Evolutionary conservation across 2,888 invertebrate species (phyloP), one percentile per base, ranked within the genome.

Genomic region (Xiphydria camelus): DNA sequence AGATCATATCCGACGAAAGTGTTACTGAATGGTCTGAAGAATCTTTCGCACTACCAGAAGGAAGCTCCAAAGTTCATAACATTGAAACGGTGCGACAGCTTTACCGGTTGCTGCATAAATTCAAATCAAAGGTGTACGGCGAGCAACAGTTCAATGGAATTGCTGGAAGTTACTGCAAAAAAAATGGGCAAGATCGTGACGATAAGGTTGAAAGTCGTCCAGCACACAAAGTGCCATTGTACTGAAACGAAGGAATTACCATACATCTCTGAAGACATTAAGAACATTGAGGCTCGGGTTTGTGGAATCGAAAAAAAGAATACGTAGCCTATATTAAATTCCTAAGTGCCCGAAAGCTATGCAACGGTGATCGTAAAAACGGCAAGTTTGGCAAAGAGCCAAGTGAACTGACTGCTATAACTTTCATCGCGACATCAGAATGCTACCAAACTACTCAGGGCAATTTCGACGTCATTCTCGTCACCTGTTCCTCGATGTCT

Each of bases 21-120:
- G 19, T 17, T 68, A 23, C 46, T 64, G 49, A 49, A 56, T 14
- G 41, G 21, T 6, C 4, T 37, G 1, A 25, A 53, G 2, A 32
- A 46, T 10, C 49, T 53, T 37, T 18, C 53, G 0, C 52, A 48
- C 0, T 55, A 60, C n/a, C 51, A 40, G n/a, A 45, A 48, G 1
- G 48, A 51, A 19, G 50, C 42, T 4, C 69, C 69, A 7, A 29
- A 53, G 3, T 67, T 64, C 31, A 53, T 68, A 0, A 55, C 68
- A 2, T 17, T 66, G 7, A 58, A 57, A 10, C 61, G 68, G 14
- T 75, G 75, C 50, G 75, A 74, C 41, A 50, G 44, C 3, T 61
- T 66, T n/a, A 51, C 73, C 1, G 75, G 75, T 2, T 74, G 73
- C 26, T 75, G 75, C 34, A 12, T 3, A 12, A 55, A 47, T 14